Base-by-base conservation (phyloP, 2,113 vertebrate genomes). In the Oncorhynchus mykiss region DNA sequence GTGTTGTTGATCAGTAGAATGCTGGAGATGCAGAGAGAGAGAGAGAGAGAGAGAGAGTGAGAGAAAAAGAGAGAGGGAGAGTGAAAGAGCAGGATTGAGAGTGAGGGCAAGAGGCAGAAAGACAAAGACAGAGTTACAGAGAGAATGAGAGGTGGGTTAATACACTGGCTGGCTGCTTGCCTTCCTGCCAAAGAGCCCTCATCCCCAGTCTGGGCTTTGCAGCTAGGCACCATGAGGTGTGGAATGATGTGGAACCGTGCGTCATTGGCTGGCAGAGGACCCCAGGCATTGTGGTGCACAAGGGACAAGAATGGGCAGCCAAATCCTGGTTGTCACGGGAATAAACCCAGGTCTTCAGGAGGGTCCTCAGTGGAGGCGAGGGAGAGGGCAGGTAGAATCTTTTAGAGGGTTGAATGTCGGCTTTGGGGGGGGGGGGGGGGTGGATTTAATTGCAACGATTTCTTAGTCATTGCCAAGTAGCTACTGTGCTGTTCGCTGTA, bases 161-260 rank as follows among this genome's bases (percentile, higher is more conserved):
- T 29, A 74, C 74, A 71, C 75, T 80, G 78, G 75, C 86, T 81
- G 78, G 76, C 86, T 87, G 77, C 78, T 11, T 62, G 78, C 74
- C 72, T 74, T 67, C 79, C 84, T 92, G 83, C 87, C 86, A 89
- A 79, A 79, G 85, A 70, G 84, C 82, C 67, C 64, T 39, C 65
- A 64, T 39, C 57, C 79, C 65, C 74, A 62, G 27, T 64, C 70
- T 66, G 75, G 81, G 87, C 87, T 72, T 70, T 71, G 80, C 45
- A 84, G 80, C 75, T 67, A 84, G 78, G 84, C 83, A 72, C 78
- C 79, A 78, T 73, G 66, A 80, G 80, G 66, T 84, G 81, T 74
- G 66, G 74, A 90, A 87, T 79, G 82, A 89, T 71, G 80, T 82
- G 69, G 83, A 86, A 88, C 82, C 24, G 11, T 3, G 70, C 39